A percentile compares a stretch with the other conserved stretches of the same genome.
These are phyloP conservation scores for Champsocephalus gunnari DNA, from an alignment of 2,797 vertebrate genomes.

Conservation along the genomic window DNA sequence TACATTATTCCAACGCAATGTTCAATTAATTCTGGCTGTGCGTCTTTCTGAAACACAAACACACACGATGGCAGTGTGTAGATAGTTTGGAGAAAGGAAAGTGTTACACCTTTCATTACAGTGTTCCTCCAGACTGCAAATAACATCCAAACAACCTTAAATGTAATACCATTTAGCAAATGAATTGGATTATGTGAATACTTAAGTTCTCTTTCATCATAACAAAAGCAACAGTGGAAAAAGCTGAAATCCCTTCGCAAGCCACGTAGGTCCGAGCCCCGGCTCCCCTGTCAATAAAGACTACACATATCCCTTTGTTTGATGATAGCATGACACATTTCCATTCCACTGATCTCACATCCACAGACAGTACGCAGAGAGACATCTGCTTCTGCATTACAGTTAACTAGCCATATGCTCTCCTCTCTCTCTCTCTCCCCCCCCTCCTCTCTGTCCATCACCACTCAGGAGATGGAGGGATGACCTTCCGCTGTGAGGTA, in stretches of 20 bases:
- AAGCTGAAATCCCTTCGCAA: constrained; percentile 5
- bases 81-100: not conserved
- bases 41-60: constrained; percentile 6
- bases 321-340: constrained; percentile 57
- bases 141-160: not conserved
- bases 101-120: constrained; percentile 17
- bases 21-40: constrained; percentile 17
- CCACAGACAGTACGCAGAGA: constrained; percentile 22
- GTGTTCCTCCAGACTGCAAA: constrained; percentile 4
- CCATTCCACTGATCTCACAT: constrained; percentile 54
- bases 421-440: constrained; percentile 24
- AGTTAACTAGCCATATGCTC: constrained; percentile 68
- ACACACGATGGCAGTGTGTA: not conserved
- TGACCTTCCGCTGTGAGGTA: constrained; percentile 63
- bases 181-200: not conserved
- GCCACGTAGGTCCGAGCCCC: not conserved
- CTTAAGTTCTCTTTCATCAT: not conserved
- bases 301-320: constrained; percentile 33
- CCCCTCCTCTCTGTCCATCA: constrained; percentile 45
- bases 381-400: constrained; percentile 64
- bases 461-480: constrained; percentile 55
- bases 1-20: not conserved
- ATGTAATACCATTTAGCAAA: not conserved
- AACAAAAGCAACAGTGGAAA: not conserved
- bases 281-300: constrained; percentile 21